Base-by-base conservation (phyloP, 1,140 invertebrate species). In the Trachelipus rathkii region DNA sequence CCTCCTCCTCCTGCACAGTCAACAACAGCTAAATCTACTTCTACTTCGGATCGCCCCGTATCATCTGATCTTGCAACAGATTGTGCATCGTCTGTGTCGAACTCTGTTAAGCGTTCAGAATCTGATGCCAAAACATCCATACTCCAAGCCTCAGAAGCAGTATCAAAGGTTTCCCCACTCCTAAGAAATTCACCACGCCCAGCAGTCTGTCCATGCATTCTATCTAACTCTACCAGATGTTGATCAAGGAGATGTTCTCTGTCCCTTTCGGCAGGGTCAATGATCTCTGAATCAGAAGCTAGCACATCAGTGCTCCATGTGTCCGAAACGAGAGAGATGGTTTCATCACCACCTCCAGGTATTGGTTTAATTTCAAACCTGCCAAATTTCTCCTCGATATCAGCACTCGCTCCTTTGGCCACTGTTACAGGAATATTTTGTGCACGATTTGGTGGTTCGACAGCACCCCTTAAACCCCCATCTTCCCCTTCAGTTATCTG, bases 361-460 rank as follows among this genome's bases (percentile, higher is more conserved):
- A 94, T 85, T 83, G 93, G 93, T 85, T 93, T 95, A 45, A 98
- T 95, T 84, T 97, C 96, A 86, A 99, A 99, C 86, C 97, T 97
- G 83, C 96, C 97, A 89, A 99, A 99, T 85, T 98, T 96, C 78
- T 99, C 97, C 82, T 98, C 96, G 75, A 99, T 95, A 83, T 98
- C 96, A 76, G 92, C 93, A 19, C 78, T 72, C 9, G 79, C 71
- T 84, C 93, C 92, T 82, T 95, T 94, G n/a, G 89, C 87, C 2
- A 90, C 85, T 44, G 88, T 89, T 24, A 88, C 86, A 6, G 89
- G 88, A n/a, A 89, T 87, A 68, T 87, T 83, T 8, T 83, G 75
- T 44, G 81, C 84, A 80, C 85, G 79, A 6, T 83, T 83, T 71
- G 77, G 86, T 66, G 87, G 86, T 76, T 90, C 89, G 77, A 92